Evolutionary conservation across 2,797 vertebrate genomes (phyloP).

Genomic region (Neosilurus hyrtlii): DNA sequence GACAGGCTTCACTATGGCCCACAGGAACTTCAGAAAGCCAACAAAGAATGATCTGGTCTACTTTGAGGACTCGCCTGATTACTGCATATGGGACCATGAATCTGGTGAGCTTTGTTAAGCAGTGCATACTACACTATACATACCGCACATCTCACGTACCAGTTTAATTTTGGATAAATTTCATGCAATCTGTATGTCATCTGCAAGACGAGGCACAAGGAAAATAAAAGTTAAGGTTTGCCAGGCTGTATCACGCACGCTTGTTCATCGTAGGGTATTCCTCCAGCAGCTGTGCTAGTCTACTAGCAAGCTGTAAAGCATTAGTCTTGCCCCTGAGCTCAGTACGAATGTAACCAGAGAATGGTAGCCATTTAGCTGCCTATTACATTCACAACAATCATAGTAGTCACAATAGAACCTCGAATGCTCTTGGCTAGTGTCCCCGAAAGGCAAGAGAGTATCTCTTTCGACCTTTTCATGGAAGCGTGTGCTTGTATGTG

Average conservation of each 20-base stretch:
- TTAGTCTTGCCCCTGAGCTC: constrained; percentile 51
- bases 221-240: constrained; percentile 2
- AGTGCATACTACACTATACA: neutral
- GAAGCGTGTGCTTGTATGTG: constrained; percentile 45
- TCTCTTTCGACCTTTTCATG: constrained; percentile 36
- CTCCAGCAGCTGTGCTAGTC: constrained; percentile 33
- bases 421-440: constrained; percentile 41
- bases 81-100: constrained; percentile 89
- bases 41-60: constrained; percentile 93
- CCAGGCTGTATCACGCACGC: constrained; percentile 33
- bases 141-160: neutral
- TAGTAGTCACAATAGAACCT: constrained; percentile 50
- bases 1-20: constrained; percentile 85
- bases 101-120: constrained; percentile 76
- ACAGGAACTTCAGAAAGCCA: constrained; percentile 84
- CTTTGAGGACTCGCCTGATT: constrained; percentile 94
- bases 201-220: neutral
- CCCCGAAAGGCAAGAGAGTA: constrained; percentile 43
- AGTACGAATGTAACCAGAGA: constrained; percentile 52
- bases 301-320: constrained; percentile 45
- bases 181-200: neutral
- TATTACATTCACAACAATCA: constrained; percentile 55
- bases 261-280: constrained; percentile 30
- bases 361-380: constrained; percentile 50
- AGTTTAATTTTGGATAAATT: neutral